Evolutionary conservation across 2,888 invertebrate genomes (phyloP).

Genomic region (Hypolimnas misippus): DNA sequence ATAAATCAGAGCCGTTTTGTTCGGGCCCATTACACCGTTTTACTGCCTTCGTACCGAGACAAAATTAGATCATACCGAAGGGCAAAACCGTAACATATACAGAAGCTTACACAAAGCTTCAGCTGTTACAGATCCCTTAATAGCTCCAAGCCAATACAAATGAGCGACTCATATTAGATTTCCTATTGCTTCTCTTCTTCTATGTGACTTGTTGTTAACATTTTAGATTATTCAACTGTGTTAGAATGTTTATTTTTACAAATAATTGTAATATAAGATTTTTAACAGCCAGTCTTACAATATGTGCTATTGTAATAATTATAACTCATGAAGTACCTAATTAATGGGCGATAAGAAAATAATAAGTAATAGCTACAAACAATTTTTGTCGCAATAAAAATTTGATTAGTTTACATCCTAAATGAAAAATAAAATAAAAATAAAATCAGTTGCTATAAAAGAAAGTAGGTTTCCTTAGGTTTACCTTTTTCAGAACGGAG

Average conservation of each 20-base stretch:
- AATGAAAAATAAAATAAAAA: too few species aligned
- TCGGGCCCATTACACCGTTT: conserved; percentile 77
- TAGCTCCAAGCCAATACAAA: conserved; percentile 58
- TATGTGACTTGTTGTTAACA: not conserved
- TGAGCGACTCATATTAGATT: conserved; percentile 14
- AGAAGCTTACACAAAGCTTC: conserved; percentile 62
- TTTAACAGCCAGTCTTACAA: too few species aligned
- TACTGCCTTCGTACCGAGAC: conserved; percentile 78
- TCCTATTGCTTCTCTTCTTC: not conserved
- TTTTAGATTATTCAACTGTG: not conserved
- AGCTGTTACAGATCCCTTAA: conserved; percentile 69
- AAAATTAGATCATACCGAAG: conserved; percentile 78
- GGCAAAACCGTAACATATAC: conserved; percentile 54
- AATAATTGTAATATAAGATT: too few species aligned
- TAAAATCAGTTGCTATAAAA: too few species aligned
- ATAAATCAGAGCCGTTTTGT: conserved; percentile 69
- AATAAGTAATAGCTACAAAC: too few species aligned
- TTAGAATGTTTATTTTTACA: not conserved
- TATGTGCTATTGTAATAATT: too few species aligned
- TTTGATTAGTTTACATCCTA: too few species aligned
- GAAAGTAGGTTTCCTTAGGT: too few species aligned
- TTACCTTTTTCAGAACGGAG: too few species aligned
- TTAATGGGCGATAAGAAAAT: too few species aligned
- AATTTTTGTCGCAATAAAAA: too few species aligned
- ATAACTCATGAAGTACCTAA: too few species aligned